Percentiles rank a stretch among this genome's conserved stretches.
Evolutionary conservation across 1,140 invertebrate species (phyloP).

Genomic region (Medauroidea extradentata): DNA sequence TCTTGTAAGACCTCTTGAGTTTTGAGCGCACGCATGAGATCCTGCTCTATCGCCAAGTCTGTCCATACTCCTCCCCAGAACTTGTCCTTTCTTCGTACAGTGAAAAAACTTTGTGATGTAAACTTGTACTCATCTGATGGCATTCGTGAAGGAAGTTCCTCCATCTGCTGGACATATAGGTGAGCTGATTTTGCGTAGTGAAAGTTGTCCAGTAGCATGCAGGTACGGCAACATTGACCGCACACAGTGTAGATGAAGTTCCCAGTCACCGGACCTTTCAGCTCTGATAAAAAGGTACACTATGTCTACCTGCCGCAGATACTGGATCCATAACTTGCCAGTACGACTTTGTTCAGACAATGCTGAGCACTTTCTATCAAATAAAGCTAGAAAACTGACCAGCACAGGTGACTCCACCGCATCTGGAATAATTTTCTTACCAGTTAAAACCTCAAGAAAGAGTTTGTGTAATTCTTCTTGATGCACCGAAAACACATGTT

Average conservation of each 20-base stretch:
- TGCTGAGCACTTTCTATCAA: too few species aligned
- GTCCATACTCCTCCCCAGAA: constrained; percentile 42
- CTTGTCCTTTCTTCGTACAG: constrained; percentile 40
- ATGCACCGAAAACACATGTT: too few species aligned
- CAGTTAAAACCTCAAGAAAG: too few species aligned
- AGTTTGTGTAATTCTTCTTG: too few species aligned
- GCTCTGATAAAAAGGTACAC: constrained; percentile 35
- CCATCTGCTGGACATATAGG: constrained; percentile 45
- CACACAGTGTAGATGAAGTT: constrained; percentile 37
- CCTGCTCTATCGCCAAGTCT: constrained; percentile 41
- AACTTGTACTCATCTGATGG: constrained; percentile 39
- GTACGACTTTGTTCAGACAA: not conserved
- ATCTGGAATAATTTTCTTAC: too few species aligned
- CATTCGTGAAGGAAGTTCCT: constrained; percentile 27
- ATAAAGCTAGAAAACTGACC: too few species aligned
- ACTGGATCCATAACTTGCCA: constrained; percentile 33
- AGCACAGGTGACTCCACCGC: too few species aligned
- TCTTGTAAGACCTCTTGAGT: constrained; percentile 36
- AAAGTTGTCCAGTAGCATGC: constrained; percentile 41
- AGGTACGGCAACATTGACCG: constrained; percentile 45
- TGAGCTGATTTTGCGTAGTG: constrained; percentile 44
- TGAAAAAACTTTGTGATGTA: constrained; percentile 34
- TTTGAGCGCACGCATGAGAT: constrained; percentile 43
- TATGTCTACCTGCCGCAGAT: constrained; percentile 38
- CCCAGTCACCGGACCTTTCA: constrained; percentile 40